Evolutionary conservation across 2,888 invertebrate genomes (phyloP).

Genomic region (Entomobrya proxima): DNA sequence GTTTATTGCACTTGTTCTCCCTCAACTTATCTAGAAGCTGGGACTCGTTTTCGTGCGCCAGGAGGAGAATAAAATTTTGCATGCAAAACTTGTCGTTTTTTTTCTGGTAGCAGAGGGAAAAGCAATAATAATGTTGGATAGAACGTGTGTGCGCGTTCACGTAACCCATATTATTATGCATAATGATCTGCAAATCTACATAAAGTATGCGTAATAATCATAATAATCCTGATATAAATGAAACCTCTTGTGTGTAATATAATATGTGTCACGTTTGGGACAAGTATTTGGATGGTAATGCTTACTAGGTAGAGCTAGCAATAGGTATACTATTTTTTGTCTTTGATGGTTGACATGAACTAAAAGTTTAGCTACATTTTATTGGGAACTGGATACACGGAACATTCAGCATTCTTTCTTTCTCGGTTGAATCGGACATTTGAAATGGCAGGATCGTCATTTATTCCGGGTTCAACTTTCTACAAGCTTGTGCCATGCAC

Average conservation of each 20-base stretch:
- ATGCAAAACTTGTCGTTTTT: slow-evolving; percentile 17
- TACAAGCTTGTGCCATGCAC: not conserved
- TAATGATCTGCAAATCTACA: slow-evolving; percentile 58
- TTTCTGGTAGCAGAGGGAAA: not conserved
- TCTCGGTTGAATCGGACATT: too few relatives aligned
- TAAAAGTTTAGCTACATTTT: not conserved
- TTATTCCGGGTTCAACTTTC: not conserved
- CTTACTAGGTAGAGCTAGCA: not conserved
- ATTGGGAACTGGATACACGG: not conserved
- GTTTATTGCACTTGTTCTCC: slow-evolving; percentile 44
- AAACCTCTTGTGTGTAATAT: slow-evolving; percentile 30
- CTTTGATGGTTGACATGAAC: not conserved
- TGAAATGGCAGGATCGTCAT: too few relatives aligned
- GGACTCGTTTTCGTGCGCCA: not conserved
- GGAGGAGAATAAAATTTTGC: slow-evolving; percentile 13
- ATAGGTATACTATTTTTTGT: too few relatives aligned
- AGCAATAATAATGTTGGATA: not conserved
- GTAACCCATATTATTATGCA: slow-evolving; percentile 48
- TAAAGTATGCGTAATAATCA: slow-evolving; percentile 34
- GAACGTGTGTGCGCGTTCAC: slow-evolving; percentile 7
- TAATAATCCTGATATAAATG: slow-evolving; percentile 37
- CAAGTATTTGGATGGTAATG: not conserved
- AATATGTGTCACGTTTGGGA: not conserved
- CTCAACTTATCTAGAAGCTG: not conserved
- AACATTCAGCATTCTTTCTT: too few relatives aligned